Base-by-base conservation (phyloP, 2,888 invertebrate species). In the Caradrina kadenii region DNA sequence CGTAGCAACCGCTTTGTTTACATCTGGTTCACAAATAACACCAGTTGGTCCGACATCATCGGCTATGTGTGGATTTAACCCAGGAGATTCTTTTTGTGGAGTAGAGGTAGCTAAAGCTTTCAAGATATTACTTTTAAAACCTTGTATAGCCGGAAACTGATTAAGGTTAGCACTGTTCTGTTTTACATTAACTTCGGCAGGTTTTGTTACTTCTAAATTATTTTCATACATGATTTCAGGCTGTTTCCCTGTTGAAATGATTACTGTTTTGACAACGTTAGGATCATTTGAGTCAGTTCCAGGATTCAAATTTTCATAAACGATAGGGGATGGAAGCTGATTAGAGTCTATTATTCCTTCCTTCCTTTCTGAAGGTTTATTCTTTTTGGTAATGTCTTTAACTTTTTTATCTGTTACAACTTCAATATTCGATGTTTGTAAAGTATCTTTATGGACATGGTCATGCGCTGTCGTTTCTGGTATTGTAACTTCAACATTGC, bases 41-140 rank as follows among this genome's bases (percentile, higher is more conserved):
- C 87, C 86, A n/a, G 80, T 60, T 56, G 69, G 50, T 58, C 62
- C 17, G 45, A 45, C 73, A 50, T 56, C 22, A n/a, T 73, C 72
- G 1, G 53, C n/a, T 58, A 72, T 80, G 53, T 52, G 35, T 17
- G 67, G 68, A 76, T 61, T 80, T 35, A 59, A 53, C 21, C 54
- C 50, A 71, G 42, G 35, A 52, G 83, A 53, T 31, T 83, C 86
- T 78, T 93, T 94, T 4, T 90, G 83, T 0, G 94, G 94, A 11
- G 95, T 95, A 6, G 94, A 94, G 11, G 93, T 93, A n/a, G 93
- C 93, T 62, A 93, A 82, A 63, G 93, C 93, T 76, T 87, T 86
- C 31, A 90, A 50, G 17, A 68, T 45, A 54, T 84, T 81, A 59
- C 70, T 81, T 67, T 76, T 83, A 15, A 75, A 63, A 7, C 76